Conservation (phyloP, 2,113 vertebrate species). For the Natator depressus region DNA sequence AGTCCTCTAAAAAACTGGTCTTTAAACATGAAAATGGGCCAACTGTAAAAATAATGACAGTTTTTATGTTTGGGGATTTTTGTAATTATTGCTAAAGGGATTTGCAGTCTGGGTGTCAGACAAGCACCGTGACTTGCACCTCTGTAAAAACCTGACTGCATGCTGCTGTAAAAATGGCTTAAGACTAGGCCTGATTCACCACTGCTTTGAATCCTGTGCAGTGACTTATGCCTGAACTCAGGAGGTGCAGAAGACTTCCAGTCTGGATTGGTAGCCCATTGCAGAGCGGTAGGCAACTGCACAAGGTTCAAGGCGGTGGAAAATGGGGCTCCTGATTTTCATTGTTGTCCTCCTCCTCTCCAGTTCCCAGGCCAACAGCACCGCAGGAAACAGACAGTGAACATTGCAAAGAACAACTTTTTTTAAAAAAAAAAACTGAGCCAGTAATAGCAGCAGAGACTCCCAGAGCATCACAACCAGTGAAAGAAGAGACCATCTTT, state of each 20-base stretch:
- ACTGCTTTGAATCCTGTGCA: background rate
- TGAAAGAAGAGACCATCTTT: background rate
- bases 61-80: background rate
- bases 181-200: background rate
- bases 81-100: background rate
- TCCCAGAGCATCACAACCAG: background rate
- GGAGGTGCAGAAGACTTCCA: background rate
- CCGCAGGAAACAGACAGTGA: background rate
- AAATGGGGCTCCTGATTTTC: background rate
- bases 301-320: background rate
- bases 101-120: background rate
- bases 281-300: fast-evolving
- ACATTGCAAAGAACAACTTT: background rate
- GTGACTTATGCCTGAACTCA: background rate
- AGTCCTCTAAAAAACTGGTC: background rate
- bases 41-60: background rate
- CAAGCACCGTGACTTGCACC: background rate
- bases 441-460: background rate
- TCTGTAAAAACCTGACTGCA: background rate
- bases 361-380: background rate
- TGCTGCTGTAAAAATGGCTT: background rate
- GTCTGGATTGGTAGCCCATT: background rate
- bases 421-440: background rate
- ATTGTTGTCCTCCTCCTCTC: background rate
- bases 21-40: background rate